Percentiles rank a stretch among this genome's conserved stretches.
These are phyloP conservation scores for Oreonectes daqikongensis DNA, from an alignment of 2,797 vertebrate species.

Conservation along the genomic window DNA sequence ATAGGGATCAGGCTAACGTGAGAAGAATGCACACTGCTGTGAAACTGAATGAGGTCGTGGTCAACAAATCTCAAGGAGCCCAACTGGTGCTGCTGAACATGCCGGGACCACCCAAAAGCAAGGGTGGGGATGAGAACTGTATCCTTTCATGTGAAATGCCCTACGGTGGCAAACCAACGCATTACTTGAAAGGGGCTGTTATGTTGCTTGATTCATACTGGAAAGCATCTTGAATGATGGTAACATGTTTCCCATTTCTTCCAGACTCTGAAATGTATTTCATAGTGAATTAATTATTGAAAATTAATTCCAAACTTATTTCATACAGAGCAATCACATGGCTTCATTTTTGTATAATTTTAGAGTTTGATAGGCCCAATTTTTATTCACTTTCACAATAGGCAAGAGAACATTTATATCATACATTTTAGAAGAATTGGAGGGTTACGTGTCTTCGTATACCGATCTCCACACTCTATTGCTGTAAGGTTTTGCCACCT, in stretches of 20 bases:
- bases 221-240: background rate
- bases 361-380: no score
- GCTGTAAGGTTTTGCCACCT: conserved; percentile 5
- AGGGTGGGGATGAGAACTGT: conserved; percentile 95
- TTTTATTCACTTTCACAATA: no score
- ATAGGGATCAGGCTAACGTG: conserved; percentile 91
- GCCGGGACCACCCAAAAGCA: conserved; percentile 92
- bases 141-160: conserved; percentile 77
- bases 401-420: no score
- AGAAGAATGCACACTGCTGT: conserved; percentile 88
- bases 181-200: background rate
- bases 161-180: background rate
- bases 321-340: background rate
- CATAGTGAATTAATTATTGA: background rate
- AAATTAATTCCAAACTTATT: background rate
- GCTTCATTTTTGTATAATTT: background rate
- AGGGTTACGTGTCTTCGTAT: background rate
- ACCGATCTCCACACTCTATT: background rate
- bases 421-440: no score
- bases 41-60: conserved; percentile 83
- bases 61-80: conserved; percentile 85
- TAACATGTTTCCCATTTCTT: conserved; percentile 10
- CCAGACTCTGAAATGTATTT: no score
- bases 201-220: background rate
- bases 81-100: conserved; percentile 94